Evolutionary conservation across 2,797 vertebrate genomes (phyloP).

Genomic region (Sibirionetta formosa): DNA sequence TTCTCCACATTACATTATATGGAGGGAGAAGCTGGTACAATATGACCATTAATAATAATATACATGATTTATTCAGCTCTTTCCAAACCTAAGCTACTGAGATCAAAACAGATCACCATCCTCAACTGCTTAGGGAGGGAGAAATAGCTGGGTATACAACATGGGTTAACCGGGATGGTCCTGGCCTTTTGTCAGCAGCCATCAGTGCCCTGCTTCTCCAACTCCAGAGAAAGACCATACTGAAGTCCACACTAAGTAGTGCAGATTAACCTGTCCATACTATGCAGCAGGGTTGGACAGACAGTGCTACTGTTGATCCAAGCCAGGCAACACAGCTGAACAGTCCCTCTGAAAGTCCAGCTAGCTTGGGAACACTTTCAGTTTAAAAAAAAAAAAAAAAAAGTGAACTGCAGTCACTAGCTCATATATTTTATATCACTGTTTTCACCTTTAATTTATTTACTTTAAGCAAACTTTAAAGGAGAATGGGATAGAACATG

Average conservation of each 20-base stretch:
- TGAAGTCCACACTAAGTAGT: background rate
- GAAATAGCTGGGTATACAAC: background rate
- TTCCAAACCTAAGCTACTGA: background rate
- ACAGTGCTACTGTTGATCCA: fast-evolving
- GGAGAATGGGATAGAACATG: background rate
- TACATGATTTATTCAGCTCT: background rate
- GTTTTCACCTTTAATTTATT: background rate
- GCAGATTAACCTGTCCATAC: background rate
- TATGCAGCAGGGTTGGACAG: fast-evolving
- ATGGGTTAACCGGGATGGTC: no score
- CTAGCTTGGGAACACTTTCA: background rate
- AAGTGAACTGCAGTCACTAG: background rate
- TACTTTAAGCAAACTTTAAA: background rate
- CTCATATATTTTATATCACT: background rate
- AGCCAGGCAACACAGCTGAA: background rate
- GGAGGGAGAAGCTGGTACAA: background rate
- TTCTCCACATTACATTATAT: background rate
- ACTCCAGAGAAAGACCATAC: background rate
- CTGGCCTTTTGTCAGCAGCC: background rate
- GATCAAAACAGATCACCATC: background rate
- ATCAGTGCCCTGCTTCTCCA: background rate
- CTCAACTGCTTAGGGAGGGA: background rate
- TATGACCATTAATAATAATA: background rate
- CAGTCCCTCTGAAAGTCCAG: background rate
- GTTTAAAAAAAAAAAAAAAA: background rate